Evolutionary conservation across 2,888 invertebrate genomes (phyloP).

Genomic region (Rhogogaster chlorosoma): DNA sequence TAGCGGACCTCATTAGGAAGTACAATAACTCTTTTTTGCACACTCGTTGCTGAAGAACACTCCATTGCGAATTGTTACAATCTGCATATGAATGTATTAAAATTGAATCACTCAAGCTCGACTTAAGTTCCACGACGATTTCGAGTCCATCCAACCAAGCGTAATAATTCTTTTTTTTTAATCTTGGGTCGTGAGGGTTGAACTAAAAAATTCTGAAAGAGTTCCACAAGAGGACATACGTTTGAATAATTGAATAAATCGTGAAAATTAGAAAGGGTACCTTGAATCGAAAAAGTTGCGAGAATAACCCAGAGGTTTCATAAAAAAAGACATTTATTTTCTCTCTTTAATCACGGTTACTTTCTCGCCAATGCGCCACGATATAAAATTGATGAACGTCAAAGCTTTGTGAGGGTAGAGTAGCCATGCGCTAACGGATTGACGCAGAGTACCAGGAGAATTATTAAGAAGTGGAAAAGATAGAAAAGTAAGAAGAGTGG

Average conservation of each 20-base stretch:
- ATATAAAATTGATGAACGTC: not conserved
- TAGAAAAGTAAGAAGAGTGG: not conserved
- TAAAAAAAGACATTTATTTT: not conserved
- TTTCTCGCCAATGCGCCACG: not conserved
- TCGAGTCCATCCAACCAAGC: not conserved
- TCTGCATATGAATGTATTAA: constrained; percentile 13
- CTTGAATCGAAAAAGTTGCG: not conserved
- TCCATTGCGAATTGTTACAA: not conserved
- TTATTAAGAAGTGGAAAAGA: constrained; percentile 5
- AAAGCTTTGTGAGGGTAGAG: not conserved
- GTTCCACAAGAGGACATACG: not conserved
- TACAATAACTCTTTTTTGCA: not conserved
- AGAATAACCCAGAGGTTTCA: not conserved
- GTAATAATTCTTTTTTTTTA: not conserved
- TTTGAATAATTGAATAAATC: not conserved
- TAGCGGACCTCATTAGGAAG: not conserved
- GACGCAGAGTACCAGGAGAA: not conserved
- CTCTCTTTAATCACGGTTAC: not conserved
- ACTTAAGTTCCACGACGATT: not conserved
- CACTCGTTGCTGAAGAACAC: not conserved
- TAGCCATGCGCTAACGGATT: not conserved
- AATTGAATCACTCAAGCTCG: not conserved
- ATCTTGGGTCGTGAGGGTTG: not conserved
- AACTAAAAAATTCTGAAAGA: not conserved
- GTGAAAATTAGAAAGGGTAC: not conserved